Evolutionary conservation across 2,888 invertebrate species (phyloP).

Genomic region (Linnaemya vulpina): DNA sequence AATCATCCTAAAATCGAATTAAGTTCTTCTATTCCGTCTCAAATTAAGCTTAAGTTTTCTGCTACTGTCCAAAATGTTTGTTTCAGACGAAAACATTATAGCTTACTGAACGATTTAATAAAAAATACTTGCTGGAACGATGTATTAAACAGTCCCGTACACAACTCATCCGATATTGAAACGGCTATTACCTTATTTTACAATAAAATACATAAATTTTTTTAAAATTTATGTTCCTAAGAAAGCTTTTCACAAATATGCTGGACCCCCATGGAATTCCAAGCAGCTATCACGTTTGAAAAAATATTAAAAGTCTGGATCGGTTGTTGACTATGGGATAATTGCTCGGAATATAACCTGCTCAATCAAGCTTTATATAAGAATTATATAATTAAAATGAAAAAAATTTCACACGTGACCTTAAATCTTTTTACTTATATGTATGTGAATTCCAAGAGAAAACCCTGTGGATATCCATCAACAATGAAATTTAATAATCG

Average conservation of each 20-base stretch:
- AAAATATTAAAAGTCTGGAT: not conserved
- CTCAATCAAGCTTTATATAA: too few species aligned
- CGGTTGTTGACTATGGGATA: not conserved
- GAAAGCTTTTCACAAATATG: too few species aligned
- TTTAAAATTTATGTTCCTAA: not conserved
- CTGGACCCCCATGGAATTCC: too few species aligned
- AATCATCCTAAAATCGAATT: not conserved
- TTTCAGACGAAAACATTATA: too few species aligned
- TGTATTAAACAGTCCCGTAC: not conserved
- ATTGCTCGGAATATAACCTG: not conserved
- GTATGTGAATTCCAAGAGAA: not conserved
- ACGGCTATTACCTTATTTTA: not conserved
- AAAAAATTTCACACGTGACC: not conserved
- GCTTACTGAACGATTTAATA: not conserved
- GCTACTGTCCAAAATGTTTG: too few species aligned
- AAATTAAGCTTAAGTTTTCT: not conserved
- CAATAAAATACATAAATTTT: not conserved
- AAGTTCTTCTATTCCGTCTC: not conserved
- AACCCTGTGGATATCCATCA: not conserved
- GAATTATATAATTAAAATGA: not conserved
- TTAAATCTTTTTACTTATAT: too few species aligned
- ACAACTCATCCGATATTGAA: not conserved
- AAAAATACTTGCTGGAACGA: not conserved
- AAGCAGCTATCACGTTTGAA: too few species aligned
- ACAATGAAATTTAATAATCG: too few species aligned